Evolutionary conservation across 2,888 invertebrate species (phyloP).

Genomic region (Lutraria lutraria): DNA sequence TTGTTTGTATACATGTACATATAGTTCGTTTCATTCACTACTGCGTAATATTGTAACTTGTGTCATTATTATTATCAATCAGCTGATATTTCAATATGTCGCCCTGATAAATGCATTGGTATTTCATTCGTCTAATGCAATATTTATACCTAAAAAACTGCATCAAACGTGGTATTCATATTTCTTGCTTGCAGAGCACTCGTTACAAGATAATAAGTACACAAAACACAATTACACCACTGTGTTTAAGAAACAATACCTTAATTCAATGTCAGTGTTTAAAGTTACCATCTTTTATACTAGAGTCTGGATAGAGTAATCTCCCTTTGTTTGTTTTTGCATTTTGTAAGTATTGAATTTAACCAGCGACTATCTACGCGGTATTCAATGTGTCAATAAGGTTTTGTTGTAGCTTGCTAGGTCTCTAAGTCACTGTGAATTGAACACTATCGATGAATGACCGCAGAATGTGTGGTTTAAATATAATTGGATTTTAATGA

Average conservation of each 20-base stretch:
- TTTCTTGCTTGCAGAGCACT: slow-evolving; percentile 4
- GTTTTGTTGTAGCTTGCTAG: slow-evolving; percentile 24
- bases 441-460: slow-evolving; percentile 39
- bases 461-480: slow-evolving; percentile 38
- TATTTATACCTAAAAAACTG: slow-evolving; percentile 2
- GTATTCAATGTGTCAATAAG: slow-evolving; percentile 43
- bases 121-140: not conserved
- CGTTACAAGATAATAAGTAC: not conserved
- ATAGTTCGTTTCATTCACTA: not conserved
- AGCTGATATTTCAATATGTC: not conserved
- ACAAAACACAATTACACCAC: not conserved
- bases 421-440: slow-evolving; percentile 51
- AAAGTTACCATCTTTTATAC: slow-evolving; percentile 25
- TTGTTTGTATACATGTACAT: not conserved
- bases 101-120: not conserved
- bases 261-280: slow-evolving; percentile 3
- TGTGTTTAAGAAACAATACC: not conserved
- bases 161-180: not conserved
- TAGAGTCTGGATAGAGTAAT: slow-evolving; percentile 23
- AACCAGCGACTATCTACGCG: slow-evolving; percentile 41
- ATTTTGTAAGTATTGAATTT: slow-evolving; percentile 52
- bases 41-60: not conserved
- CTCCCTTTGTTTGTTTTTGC: slow-evolving; percentile 50
- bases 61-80: not conserved
- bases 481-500: slow-evolving; percentile 52